phyloP scores from a whole-genome alignment of 2,113 vertebrate genomes.

The Ictalurus punctatus region DNA sequence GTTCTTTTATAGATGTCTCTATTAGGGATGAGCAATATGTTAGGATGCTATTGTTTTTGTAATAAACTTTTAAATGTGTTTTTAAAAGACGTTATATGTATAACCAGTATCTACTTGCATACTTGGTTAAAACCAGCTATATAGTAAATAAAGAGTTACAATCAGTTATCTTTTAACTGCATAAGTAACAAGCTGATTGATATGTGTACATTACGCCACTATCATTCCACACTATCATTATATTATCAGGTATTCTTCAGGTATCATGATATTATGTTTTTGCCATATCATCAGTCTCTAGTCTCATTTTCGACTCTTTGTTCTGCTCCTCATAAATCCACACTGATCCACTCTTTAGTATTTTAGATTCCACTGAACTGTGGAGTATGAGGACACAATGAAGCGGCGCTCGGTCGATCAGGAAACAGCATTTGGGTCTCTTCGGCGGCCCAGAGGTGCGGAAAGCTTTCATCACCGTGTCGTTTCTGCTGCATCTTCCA shows the following conservation, averaged over 20 bases:
- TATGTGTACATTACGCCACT: neutral
- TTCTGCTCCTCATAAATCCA: neutral
- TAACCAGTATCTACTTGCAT: neutral
- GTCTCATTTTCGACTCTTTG: neutral
- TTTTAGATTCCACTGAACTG: conserved; percentile 27
- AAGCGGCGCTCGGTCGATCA: conserved; percentile 96
- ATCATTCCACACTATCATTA: neutral
- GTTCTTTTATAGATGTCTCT: too few species aligned
- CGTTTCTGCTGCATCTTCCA: conserved; percentile 82
- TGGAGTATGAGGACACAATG: conserved; percentile 95
- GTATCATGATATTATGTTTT: neutral
- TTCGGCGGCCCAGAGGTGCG: conserved; percentile 83
- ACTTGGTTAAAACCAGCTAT: neutral
- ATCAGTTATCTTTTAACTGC: neutral
- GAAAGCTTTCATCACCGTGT: conserved; percentile 90
- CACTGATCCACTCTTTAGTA: neutral
- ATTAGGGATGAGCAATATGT: too few species aligned
- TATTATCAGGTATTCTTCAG: neutral
- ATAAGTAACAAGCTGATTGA: neutral
- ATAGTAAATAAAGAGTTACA: neutral
- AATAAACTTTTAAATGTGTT: neutral
- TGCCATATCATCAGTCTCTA: neutral
- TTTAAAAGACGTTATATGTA: neutral
- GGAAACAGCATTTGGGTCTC: conserved; percentile 88
- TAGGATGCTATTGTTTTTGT: neutral